Base-by-base conservation (phyloP, 1,140 invertebrate genomes). In the Papilio polytes region DNA sequence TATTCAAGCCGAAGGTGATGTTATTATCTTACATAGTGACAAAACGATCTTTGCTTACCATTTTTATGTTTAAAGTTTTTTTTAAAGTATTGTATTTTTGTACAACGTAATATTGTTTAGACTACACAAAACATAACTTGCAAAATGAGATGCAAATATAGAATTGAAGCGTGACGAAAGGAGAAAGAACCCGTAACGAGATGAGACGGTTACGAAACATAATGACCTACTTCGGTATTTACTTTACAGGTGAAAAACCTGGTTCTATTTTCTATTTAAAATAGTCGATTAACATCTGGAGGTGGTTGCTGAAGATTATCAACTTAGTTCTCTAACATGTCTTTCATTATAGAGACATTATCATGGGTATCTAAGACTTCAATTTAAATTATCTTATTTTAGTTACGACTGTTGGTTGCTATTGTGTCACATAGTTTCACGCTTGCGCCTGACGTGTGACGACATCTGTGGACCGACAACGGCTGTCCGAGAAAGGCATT, bases 401-500 rank as follows among this genome's bases (percentile, higher is more conserved):
- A n/a, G 26, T 36, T 7, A 31, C 63, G 63, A 31, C 0, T 13
- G 63, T 31, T 7, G 63, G 63, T 70, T 70, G 13, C 12, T 70
- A n/a, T 70, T 70, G 26, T 36, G 22, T 70, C 63, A 70, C 22
- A 26, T 26, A 12, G 31, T 18, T 26, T 22, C 9, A 26, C 18
- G 59, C 59, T 20, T 56, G 18, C 53, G 48, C 13, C 31, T 44
- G 13, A 20, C 73, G 53, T 22, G 41, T 83, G 82, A 84, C 80
- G 84, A 83, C 84, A 83, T 76, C 78, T 51, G 31, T 36, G 18
- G 36, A 76, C 80, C 81, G 85, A 82, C 83, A 86, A 83, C 82
- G 85, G 83, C 83, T 82, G 76, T 56, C 83, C 80, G 56, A 26
- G 82, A 86, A 86, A 86, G 83, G 82, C 85, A 85, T 56, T 56